phyloP scores from a whole-genome alignment of 2,888 invertebrate genomes.

The Imbricaverruca yamaguchii region DNA sequence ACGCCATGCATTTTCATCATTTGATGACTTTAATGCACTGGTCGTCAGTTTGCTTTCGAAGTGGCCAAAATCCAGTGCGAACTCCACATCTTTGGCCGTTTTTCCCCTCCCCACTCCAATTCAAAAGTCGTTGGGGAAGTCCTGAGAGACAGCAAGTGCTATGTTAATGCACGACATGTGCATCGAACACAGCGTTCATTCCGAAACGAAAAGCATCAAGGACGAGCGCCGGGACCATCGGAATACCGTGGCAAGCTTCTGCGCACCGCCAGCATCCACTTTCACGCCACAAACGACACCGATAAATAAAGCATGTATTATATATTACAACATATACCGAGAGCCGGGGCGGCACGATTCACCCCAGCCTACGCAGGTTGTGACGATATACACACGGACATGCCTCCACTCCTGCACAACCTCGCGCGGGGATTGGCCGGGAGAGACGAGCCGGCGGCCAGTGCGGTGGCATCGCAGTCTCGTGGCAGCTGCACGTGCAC shows the following conservation, averaged over 20 bases:
- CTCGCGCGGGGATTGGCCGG: not conserved
- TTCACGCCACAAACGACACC: not conserved
- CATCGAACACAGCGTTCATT: not conserved
- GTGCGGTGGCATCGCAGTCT: not conserved
- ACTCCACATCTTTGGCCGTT: too few relatives aligned
- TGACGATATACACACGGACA: not conserved
- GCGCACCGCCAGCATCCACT: not conserved
- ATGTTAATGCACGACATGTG: not conserved
- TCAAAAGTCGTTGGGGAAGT: too few relatives aligned
- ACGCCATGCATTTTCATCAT: too few relatives aligned
- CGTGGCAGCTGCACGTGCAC: too few relatives aligned
- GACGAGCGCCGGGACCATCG: not conserved
- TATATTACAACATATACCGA: not conserved
- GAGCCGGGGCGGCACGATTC: not conserved
- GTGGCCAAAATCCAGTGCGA: too few relatives aligned
- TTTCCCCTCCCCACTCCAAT: too few relatives aligned
- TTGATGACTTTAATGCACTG: too few relatives aligned
- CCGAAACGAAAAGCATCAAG: not conserved
- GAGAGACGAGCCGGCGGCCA: not conserved
- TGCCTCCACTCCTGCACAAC: not conserved
- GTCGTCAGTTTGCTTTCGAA: too few relatives aligned
- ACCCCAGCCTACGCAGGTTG: too few relatives aligned
- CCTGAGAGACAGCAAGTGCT: too few relatives aligned
- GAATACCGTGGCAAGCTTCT: not conserved
- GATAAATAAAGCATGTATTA: slow-evolving; percentile 14